Evolutionary conservation across 35 echinoderm and acorn worm species (phyloP), one percentile per base, ranked within the genome.

Genomic region (Acanthaster planci): DNA sequence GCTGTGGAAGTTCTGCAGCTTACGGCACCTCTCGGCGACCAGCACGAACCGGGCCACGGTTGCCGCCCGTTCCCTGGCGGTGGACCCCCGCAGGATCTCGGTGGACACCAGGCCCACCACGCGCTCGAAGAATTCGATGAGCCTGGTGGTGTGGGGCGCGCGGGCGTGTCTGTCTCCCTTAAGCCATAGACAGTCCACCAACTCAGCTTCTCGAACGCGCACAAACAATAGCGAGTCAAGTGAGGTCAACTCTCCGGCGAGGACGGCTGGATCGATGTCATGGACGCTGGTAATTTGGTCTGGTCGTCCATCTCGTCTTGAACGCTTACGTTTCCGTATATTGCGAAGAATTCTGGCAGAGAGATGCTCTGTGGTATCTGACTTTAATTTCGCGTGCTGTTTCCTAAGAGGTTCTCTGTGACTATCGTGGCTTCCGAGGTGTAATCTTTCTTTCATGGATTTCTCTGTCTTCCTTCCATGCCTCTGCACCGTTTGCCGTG

Each of bases 121-220:
- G 64, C 84, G 80, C 47, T 90, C 83, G 50, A 94, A 94, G 38
- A 90, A 94, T 7, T 90, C 84, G 15, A 94, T 90, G 12, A 57
- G 79, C 8, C 51, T 64, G 55, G 86, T 42, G 14, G 86, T 84
- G 52, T 94, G 89, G 23, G 82, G 82, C 17, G 92, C 87, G 7
- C 82, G 84, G 59, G 77, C 79, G 76, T 90, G 88, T 52, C 38
- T 78, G 52, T 97, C 91, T n/a, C 67, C 56, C 54, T 85, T 93
- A 7, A 84, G 83, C 95, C 95, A 97, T 52, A 76, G 82, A 51
- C 95, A 97, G 38, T 88, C 85, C 21, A 93, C 84, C 17, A 97
- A 80, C 77, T 97, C 95, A 22, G 91, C 77, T 38, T 93, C 91
- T 53, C 90, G 95, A 22, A 97, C 81, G 47, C 91, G 60, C 21